phyloP scores from a whole-genome alignment of 35 echinoderm and acorn worm genomes.

The Ptychodera flava region DNA sequence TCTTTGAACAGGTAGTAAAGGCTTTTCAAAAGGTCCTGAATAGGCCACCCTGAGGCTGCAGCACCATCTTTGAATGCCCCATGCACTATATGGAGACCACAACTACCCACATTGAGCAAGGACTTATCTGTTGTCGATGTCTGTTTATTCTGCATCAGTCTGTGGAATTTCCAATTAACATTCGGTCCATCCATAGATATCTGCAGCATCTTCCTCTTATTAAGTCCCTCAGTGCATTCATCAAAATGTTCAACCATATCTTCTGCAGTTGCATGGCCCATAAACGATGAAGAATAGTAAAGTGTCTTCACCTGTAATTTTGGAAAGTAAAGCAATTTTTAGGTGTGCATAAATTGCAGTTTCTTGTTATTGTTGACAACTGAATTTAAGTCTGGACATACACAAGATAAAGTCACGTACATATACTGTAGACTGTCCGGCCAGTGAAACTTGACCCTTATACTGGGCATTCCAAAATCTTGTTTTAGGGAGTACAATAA shows the following conservation, averaged over 20 bases:
- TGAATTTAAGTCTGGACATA: no score
- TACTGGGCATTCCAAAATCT: no score
- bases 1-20: conserved; percentile 42
- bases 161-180: conserved; percentile 34
- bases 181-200: conserved; percentile 45
- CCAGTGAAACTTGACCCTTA: no score
- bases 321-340: no score
- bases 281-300: background rate
- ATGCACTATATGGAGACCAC: conserved; percentile 53
- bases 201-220: conserved; percentile 26
- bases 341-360: no score
- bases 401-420: no score
- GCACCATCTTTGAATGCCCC: conserved; percentile 39
- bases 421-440: no score
- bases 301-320: conserved; percentile 19
- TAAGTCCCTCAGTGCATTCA: background rate
- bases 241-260: conserved; percentile 4
- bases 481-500: no score
- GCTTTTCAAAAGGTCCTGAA: background rate
- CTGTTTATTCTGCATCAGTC: conserved; percentile 1
- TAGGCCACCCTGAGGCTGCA: no score
- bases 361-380: no score
- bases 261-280: conserved; percentile 27
- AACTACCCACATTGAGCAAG: conserved; percentile 20
- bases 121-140: conserved; percentile 17